Evolutionary conservation across 2,888 invertebrate species (phyloP).

Genomic region (Drosophila pseudotakahashii): DNA sequence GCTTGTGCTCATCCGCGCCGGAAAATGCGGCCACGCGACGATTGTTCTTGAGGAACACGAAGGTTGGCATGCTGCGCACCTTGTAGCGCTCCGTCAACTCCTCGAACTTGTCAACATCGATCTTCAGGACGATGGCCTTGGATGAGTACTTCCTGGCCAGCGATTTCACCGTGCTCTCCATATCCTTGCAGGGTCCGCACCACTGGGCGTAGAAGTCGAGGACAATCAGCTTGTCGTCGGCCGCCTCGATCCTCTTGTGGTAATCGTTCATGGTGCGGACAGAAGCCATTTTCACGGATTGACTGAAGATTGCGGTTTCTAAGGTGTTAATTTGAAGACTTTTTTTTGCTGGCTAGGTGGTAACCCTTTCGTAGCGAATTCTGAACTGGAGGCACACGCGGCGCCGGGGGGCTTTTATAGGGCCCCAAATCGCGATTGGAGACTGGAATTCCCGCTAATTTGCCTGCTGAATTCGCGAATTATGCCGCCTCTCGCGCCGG

Average conservation of each 20-base stretch:
- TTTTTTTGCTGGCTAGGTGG: not conserved
- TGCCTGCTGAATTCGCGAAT: not conserved
- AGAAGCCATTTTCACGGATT: constrained; percentile 28
- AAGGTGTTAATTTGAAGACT: not conserved
- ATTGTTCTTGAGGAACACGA: constrained; percentile 65
- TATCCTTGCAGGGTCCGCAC: constrained; percentile 67
- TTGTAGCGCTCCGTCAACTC: constrained; percentile 55
- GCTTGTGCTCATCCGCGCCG: constrained; percentile 68
- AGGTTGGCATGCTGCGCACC: constrained; percentile 67
- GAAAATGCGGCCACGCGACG: constrained; percentile 55
- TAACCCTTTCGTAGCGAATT: not conserved
- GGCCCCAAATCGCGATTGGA: not conserved
- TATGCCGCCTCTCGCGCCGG: not conserved
- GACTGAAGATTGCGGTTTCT: not conserved
- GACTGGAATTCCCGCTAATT: constrained; percentile 29
- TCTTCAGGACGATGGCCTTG: constrained; percentile 53
- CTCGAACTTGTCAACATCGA: constrained; percentile 61
- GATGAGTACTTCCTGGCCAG: constrained; percentile 55
- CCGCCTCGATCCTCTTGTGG: constrained; percentile 58
- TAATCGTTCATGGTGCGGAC: constrained; percentile 60
- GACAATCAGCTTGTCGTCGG: constrained; percentile 53
- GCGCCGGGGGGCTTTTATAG: not conserved
- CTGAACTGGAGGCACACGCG: not conserved
- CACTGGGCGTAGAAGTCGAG: constrained; percentile 69
- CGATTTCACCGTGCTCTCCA: constrained; percentile 52